Conservation (phyloP, 2,888 invertebrate species). For the Polydrusus tereticollis region DNA sequence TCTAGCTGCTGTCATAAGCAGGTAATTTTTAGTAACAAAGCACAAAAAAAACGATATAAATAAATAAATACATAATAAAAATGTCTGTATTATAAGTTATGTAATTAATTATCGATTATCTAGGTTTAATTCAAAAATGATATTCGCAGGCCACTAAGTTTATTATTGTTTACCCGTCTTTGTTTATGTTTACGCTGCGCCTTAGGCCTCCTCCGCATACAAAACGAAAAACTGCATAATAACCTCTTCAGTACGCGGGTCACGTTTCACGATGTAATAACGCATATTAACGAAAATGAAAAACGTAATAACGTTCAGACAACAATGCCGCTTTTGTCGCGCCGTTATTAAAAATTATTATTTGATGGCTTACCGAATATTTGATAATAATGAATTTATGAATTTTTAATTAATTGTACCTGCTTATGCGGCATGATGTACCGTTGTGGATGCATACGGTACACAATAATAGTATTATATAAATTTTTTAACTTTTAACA, state of each 20-base stretch:
- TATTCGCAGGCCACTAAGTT: too few species aligned
- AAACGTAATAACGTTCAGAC: neutral
- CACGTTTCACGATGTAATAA: slow-evolving; percentile 7
- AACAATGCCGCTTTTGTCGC: slow-evolving; percentile 11
- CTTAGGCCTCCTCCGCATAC: neutral
- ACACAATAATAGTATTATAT: too few species aligned
- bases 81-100: too few species aligned
- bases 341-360: slow-evolving; percentile 1
- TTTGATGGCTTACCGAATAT: neutral
- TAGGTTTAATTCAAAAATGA: too few species aligned
- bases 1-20: too few species aligned
- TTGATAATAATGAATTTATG: neutral
- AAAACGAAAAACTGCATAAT: slow-evolving; percentile 15
- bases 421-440: neutral
- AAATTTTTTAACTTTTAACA: too few species aligned
- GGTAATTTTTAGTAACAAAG: too few species aligned
- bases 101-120: too few species aligned
- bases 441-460: neutral
- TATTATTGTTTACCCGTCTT: neutral
- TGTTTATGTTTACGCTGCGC: neutral
- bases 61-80: too few species aligned
- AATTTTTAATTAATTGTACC: neutral
- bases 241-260: slow-evolving; percentile 1
- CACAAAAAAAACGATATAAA: too few species aligned
- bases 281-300: neutral